Evolutionary conservation across 2,797 vertebrate species (phyloP).

Genomic region (Delichon dasypus): DNA sequence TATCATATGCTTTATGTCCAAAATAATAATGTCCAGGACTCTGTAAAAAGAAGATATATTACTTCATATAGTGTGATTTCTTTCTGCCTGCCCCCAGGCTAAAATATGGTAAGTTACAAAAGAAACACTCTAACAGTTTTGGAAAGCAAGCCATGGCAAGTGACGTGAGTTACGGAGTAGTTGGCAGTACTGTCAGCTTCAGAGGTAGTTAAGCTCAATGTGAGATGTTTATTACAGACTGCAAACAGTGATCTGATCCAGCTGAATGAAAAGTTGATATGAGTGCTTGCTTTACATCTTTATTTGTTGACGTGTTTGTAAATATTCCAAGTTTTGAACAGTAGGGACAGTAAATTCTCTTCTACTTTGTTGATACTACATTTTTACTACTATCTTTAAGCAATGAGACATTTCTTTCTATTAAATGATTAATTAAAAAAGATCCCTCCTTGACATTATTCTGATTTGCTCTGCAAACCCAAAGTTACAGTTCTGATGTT

Average conservation of each 20-base stretch:
- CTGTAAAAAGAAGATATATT: slow-evolving; percentile 4
- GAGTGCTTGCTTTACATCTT: slow-evolving; percentile 1
- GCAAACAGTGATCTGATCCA: slow-evolving; percentile 48
- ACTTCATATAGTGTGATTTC: neutral
- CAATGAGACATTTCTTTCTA: neutral
- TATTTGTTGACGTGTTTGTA: slow-evolving; percentile 27
- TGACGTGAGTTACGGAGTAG: slow-evolving; percentile 37
- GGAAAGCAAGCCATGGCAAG: neutral
- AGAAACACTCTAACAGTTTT: slow-evolving; percentile 43
- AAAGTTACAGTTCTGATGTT: neutral
- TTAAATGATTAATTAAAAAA: neutral
- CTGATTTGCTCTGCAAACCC: neutral
- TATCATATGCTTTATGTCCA: neutral
- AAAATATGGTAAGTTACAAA: slow-evolving; percentile 23
- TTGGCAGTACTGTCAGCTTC: slow-evolving; percentile 20
- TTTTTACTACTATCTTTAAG: neutral
- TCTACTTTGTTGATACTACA: neutral
- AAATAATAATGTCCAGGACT: neutral
- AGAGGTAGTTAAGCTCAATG: slow-evolving; percentile 38
- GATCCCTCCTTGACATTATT: neutral
- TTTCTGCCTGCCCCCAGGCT: neutral
- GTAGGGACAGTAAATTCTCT: neutral
- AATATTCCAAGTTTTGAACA: slow-evolving; percentile 7
- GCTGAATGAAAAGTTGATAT: slow-evolving; percentile 29
- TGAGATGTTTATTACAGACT: slow-evolving; percentile 53